phyloP scores from a whole-genome alignment of 2,888 invertebrate genomes.

The Operophtera brumata region DNA sequence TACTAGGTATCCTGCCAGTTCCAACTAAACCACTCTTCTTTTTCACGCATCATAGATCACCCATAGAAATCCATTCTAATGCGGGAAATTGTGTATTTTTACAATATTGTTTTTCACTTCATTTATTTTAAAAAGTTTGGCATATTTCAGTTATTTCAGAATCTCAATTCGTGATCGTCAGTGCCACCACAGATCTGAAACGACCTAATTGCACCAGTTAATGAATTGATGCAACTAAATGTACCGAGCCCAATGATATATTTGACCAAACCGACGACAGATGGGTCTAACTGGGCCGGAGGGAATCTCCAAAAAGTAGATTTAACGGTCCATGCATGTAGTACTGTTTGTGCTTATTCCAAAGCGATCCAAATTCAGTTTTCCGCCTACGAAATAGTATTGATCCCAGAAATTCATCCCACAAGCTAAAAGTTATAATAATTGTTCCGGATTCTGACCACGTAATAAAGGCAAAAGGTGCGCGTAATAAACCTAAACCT shows the following conservation, averaged over 20 bases:
- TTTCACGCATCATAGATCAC: too few species aligned
- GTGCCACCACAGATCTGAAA: constrained; percentile 18
- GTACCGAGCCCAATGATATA: constrained; percentile 22
- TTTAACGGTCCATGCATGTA: constrained; percentile 46
- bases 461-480: background rate
- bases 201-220: constrained; percentile 10
- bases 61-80: too few species aligned
- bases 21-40: too few species aligned
- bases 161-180: constrained; percentile 8
- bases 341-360: constrained; percentile 37
- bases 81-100: too few species aligned
- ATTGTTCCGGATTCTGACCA: too few species aligned
- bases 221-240: constrained; percentile 31
- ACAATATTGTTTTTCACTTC: too few species aligned
- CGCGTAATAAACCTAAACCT: background rate
- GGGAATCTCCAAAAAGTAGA: constrained; percentile 52
- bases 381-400: background rate
- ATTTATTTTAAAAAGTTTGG: too few species aligned
- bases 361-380: constrained; percentile 31
- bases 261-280: constrained; percentile 27
- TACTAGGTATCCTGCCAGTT: too few species aligned
- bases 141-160: background rate
- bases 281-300: constrained; percentile 50
- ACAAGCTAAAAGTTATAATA: too few species aligned
- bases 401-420: too few species aligned